A percentile compares a stretch with the other conserved stretches of the same genome.
Evolutionary conservation across 2,888 invertebrate genomes (phyloP).

Genomic region (Leptinotarsa haldemani): DNA sequence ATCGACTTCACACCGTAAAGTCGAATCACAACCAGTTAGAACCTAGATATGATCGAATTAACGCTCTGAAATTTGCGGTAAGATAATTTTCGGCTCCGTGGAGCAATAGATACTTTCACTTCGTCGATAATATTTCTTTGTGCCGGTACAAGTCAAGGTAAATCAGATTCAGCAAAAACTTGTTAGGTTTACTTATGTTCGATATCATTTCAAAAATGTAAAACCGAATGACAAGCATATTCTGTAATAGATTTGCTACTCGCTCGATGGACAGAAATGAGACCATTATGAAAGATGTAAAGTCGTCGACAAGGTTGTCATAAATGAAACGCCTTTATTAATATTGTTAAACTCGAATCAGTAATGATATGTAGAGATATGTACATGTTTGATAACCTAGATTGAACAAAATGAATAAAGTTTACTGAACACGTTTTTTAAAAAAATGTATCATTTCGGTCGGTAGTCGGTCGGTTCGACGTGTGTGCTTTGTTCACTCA

Average conservation of each 20-base stretch:
- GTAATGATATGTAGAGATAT: too few relatives aligned
- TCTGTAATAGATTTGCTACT: neutral
- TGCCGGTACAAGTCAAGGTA: conserved; percentile 14
- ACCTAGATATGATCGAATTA: neutral
- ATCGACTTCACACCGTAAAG: too few relatives aligned
- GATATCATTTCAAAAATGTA: neutral
- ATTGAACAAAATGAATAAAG: too few relatives aligned
- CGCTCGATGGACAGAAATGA: neutral
- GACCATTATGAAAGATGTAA: too few relatives aligned
- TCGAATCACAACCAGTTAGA: neutral
- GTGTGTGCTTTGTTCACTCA: too few relatives aligned
- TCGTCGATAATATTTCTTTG: conserved; percentile 3
- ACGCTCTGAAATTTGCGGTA: conserved; percentile 10
- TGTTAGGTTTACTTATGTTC: neutral
- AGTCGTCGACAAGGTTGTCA: too few relatives aligned
- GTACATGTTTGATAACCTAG: too few relatives aligned
- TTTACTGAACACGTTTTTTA: too few relatives aligned
- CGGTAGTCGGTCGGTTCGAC: too few relatives aligned
- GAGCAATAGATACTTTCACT: conserved; percentile 16
- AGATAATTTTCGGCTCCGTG: conserved; percentile 7
- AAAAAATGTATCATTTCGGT: too few relatives aligned
- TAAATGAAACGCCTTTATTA: too few relatives aligned
- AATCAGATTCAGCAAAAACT: conserved; percentile 12
- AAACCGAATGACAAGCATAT: conserved; percentile 7
- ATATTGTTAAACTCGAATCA: too few relatives aligned